Conservation (phyloP, 1,140 invertebrate genomes). For the Drosophila saltans region DNA sequence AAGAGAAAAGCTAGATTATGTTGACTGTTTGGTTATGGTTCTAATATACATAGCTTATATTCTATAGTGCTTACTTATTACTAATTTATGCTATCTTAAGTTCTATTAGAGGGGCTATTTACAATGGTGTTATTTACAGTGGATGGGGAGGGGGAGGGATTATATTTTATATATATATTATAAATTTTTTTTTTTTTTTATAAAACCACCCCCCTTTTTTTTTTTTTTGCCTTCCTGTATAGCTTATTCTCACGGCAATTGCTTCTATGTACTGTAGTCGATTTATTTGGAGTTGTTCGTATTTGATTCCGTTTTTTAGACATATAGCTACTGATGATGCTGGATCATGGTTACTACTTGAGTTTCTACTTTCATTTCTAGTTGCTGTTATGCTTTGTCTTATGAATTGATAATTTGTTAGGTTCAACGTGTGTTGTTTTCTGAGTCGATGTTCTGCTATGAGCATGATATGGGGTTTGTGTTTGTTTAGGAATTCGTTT, state of each 20-base stretch:
- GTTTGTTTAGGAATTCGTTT: neutral
- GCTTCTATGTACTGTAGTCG: neutral
- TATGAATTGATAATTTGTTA: slow-evolving; percentile 18
- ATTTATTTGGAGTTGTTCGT: neutral
- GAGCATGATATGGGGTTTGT: slow-evolving; percentile 18
- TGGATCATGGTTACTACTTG: too few relatives aligned
- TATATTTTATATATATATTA: too few relatives aligned
- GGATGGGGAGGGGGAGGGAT: too few relatives aligned
- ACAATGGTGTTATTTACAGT: too few relatives aligned
- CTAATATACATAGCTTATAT: too few relatives aligned
- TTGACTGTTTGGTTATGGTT: too few relatives aligned
- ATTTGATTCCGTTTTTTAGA: slow-evolving; percentile 15
- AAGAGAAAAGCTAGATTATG: too few relatives aligned
- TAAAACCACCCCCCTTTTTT: too few relatives aligned
- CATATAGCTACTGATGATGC: slow-evolving; percentile 13
- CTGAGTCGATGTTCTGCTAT: slow-evolving; percentile 17
- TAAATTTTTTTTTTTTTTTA: too few relatives aligned
- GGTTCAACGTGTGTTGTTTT: neutral
- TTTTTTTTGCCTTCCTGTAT: neutral
- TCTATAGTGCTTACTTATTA: too few relatives aligned
- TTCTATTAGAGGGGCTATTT: too few relatives aligned
- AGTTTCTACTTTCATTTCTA: neutral
- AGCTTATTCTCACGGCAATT: neutral
- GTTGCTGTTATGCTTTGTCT: neutral
- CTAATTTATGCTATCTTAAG: too few relatives aligned